Evolutionary conservation across 2,797 vertebrate species (phyloP).

Genomic region (Pelochelys cantorii): DNA sequence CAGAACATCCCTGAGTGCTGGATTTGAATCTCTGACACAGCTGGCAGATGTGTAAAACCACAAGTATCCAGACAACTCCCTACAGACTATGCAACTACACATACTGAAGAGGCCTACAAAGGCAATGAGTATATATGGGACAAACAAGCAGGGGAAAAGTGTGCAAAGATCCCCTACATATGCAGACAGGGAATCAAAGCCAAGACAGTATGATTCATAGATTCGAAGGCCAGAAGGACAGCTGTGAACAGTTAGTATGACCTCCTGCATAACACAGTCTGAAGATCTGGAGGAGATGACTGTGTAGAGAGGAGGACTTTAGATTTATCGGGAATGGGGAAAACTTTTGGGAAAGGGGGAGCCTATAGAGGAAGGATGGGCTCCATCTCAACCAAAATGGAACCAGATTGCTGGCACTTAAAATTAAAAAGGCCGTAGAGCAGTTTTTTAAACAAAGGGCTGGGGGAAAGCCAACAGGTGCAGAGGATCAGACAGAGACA

Average conservation of each 20-base stretch:
- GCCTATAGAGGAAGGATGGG: too few relatives aligned
- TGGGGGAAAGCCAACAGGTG: too few relatives aligned
- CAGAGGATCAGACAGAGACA: too few relatives aligned
- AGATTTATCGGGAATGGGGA: too few relatives aligned
- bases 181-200: not conserved
- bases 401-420: too few relatives aligned
- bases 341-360: too few relatives aligned
- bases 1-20: slow-evolving; percentile 12
- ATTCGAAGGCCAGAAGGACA: not conserved
- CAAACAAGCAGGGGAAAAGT: not conserved
- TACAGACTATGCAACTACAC: slow-evolving; percentile 37
- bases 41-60: slow-evolving; percentile 41
- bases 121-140: not conserved
- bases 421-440: too few relatives aligned
- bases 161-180: not conserved
- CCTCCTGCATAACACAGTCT: not conserved
- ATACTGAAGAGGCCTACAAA: not conserved
- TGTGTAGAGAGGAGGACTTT: too few relatives aligned
- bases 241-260: not conserved
- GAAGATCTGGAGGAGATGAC: not conserved
- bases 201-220: not conserved
- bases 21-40: slow-evolving; percentile 38
- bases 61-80: slow-evolving; percentile 18
- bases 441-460: too few relatives aligned
- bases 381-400: too few relatives aligned